Evolutionary conservation across 1,140 invertebrate species (phyloP).

Genomic region (Hermatobates lingyangjiaoensis): DNA sequence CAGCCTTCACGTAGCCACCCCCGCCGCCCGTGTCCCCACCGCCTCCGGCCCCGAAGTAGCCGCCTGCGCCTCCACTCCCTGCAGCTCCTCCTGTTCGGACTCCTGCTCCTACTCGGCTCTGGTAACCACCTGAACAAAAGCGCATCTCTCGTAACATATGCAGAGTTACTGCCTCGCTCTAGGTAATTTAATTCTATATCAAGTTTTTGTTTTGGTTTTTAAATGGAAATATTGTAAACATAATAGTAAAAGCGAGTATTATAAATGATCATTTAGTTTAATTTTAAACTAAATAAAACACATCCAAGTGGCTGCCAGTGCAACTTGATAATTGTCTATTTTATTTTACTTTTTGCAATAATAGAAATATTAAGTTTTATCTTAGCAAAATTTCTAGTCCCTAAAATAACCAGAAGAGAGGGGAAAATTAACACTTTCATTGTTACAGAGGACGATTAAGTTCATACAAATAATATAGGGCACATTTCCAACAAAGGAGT

Average conservation of each 20-base stretch:
- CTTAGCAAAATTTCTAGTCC: too few relatives aligned
- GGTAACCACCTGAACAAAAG: constrained; percentile 9
- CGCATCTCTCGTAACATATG: neutral
- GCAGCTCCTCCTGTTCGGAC: constrained; percentile 19
- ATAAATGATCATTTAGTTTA: neutral
- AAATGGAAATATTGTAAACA: neutral
- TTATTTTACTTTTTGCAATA: too few relatives aligned
- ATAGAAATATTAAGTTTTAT: too few relatives aligned
- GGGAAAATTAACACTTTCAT: too few relatives aligned
- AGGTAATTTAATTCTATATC: neutral
- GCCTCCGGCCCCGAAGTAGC: constrained; percentile 45
- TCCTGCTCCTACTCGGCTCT: constrained; percentile 19
- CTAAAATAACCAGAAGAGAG: too few relatives aligned
- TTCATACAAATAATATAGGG: too few relatives aligned
- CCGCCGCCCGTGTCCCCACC: constrained; percentile 35
- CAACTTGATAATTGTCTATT: too few relatives aligned
- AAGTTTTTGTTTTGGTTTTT: neutral
- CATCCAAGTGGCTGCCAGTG: too few relatives aligned
- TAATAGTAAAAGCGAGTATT: neutral
- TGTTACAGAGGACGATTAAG: too few relatives aligned
- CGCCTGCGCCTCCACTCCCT: constrained; percentile 21
- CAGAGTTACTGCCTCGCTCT: neutral
- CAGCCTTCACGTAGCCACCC: constrained; percentile 23
- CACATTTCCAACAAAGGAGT: too few relatives aligned
- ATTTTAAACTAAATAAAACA: neutral